Evolutionary conservation across 1,140 invertebrate genomes (phyloP).

Genomic region (Saccostrea cuccullata): DNA sequence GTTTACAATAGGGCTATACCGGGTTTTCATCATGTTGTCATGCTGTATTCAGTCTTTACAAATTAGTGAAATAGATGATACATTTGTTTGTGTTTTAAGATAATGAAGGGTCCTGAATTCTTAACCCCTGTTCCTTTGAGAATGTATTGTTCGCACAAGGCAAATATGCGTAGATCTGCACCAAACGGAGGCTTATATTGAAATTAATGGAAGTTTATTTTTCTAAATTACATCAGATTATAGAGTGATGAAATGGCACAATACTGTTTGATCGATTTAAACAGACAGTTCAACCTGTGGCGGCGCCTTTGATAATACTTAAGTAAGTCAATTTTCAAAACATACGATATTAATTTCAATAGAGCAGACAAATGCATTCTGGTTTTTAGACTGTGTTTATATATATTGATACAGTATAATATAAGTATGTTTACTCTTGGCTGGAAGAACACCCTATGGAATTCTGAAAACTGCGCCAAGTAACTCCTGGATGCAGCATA

Average conservation of each 20-base stretch:
- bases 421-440: not conserved
- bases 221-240: slow-evolving; percentile 14
- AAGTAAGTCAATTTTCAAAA: slow-evolving; percentile 36
- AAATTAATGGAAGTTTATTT: slow-evolving; percentile 10
- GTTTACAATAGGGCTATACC: not conserved
- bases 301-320: not conserved
- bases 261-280: not conserved
- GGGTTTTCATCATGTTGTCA: slow-evolving; percentile 12
- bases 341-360: slow-evolving; percentile 2
- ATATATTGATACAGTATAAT: not conserved
- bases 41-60: slow-evolving; percentile 8
- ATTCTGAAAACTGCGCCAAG: not conserved
- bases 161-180: not conserved
- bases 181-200: not conserved
- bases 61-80: not conserved
- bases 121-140: not conserved
- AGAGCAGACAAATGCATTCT: slow-evolving; percentile 5
- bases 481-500: not conserved
- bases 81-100: slow-evolving; percentile 17
- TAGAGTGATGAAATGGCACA: not conserved
- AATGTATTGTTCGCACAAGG: not conserved
- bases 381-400: not conserved
- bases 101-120: not conserved
- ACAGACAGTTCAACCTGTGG: not conserved
- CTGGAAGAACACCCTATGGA: not conserved